Conservation (phyloP, 2,888 invertebrate species). For the Germaria angustata region DNA sequence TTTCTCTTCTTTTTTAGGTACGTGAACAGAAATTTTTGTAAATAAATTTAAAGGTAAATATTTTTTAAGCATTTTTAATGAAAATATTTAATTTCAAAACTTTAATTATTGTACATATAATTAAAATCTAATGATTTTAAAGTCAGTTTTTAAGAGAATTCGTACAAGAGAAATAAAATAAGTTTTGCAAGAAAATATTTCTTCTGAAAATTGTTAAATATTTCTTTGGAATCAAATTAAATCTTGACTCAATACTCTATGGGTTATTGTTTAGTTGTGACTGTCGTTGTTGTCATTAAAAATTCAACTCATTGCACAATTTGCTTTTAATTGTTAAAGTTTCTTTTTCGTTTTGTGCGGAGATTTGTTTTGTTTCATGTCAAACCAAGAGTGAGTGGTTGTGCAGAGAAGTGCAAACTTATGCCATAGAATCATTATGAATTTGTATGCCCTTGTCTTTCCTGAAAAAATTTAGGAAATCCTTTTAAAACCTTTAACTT, state of each 20-base stretch:
- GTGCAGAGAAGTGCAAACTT: not conserved
- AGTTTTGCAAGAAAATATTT: not conserved
- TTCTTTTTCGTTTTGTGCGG: not conserved
- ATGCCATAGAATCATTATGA: too few relatives aligned
- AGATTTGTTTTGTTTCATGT: conserved; percentile 16
- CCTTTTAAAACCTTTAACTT: too few relatives aligned
- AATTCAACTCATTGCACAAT: conserved; percentile 62
- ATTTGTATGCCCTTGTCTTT: too few relatives aligned
- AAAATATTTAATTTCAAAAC: not conserved
- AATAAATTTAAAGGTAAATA: not conserved
- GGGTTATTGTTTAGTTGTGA: not conserved
- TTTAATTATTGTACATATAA: conserved; percentile 10
- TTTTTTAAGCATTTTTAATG: not conserved
- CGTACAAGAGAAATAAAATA: not conserved
- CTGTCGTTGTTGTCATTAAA: conserved; percentile 36
- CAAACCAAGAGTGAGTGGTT: not conserved
- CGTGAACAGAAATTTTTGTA: not conserved
- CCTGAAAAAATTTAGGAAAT: too few relatives aligned
- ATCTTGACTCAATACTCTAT: conserved; percentile 6
- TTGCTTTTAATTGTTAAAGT: conserved; percentile 56
- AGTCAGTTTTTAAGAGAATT: not conserved
- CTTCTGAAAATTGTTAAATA: not conserved
- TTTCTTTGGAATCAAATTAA: conserved; percentile 40
- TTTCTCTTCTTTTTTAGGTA: conserved; percentile 23
- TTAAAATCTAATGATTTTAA: conserved; percentile 15